These are phyloP conservation scores for Percopsis omiscomaycus DNA, from an alignment of 2,797 vertebrate species.

Conservation along the genomic window DNA sequence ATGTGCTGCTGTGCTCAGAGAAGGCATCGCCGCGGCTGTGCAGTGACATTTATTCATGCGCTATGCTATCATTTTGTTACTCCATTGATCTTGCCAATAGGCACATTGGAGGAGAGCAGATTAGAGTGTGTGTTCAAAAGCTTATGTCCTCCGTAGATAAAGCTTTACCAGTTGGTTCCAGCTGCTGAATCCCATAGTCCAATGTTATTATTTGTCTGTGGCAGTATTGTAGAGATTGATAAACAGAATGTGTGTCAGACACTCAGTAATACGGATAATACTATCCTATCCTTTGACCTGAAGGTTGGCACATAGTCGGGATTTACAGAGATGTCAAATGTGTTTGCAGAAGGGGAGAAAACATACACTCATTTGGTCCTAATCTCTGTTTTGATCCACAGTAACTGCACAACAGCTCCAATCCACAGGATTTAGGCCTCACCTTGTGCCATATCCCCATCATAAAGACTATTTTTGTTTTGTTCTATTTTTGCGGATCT, in stretches of 20 bases:
- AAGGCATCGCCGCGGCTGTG: conserved; percentile 1
- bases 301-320: conserved; percentile 19
- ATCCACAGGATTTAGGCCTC: conserved; percentile 14
- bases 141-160: conserved; percentile 56
- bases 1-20: background rate
- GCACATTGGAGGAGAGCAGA: conserved; percentile 41
- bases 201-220: conserved; percentile 50
- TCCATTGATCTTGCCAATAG: conserved; percentile 23
- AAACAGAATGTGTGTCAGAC: conserved; percentile 48
- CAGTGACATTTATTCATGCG: conserved; percentile 1
- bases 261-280: conserved; percentile 17
- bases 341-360: conserved; percentile 24
- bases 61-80: conserved; percentile 12
- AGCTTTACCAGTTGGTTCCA: conserved; percentile 48
- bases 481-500: no score
- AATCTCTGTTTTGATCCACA: conserved; percentile 27
- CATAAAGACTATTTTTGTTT: conserved; percentile 20
- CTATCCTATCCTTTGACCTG: conserved; percentile 41
- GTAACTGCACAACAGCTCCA: conserved; percentile 23
- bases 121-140: conserved; percentile 63
- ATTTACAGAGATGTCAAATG: conserved; percentile 27
- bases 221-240: conserved; percentile 41
- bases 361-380: conserved; percentile 3
- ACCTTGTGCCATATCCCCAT: conserved; percentile 32
- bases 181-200: conserved; percentile 47